A percentile compares a stretch with the other conserved stretches of the same genome.
Evolutionary conservation across 2,113 vertebrate species (phyloP).

Genomic region (Grammomys dolichurus): DNA sequence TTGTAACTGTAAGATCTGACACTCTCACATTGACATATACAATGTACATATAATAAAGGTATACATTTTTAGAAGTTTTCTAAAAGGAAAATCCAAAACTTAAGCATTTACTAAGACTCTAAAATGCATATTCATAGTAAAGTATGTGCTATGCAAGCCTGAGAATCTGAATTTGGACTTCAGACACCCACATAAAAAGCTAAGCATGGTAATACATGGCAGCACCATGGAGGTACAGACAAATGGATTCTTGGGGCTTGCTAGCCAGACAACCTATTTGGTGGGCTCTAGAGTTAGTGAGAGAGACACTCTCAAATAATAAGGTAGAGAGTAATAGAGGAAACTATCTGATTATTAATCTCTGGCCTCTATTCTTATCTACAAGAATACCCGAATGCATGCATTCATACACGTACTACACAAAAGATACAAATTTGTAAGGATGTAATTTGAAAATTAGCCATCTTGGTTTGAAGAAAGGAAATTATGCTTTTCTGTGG

Average conservation of each 20-base stretch:
- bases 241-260: neutral
- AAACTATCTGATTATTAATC: neutral
- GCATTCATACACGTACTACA: neutral
- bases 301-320: neutral
- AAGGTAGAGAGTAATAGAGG: neutral
- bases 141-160: neutral
- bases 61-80: no score
- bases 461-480: neutral
- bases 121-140: neutral
- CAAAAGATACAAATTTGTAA: neutral
- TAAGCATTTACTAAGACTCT: neutral
- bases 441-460: neutral
- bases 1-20: no score
- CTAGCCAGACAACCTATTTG: neutral
- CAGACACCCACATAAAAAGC: neutral
- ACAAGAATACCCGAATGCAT: neutral
- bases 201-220: neutral
- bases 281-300: neutral
- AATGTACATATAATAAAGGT: no score
- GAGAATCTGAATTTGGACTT: neutral
- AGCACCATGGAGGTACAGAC: neutral
- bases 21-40: no score
- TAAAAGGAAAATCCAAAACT: neutral
- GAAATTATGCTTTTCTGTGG: neutral
- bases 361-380: no score